Percentiles rank a stretch among this genome's conserved stretches.
Evolutionary conservation across 2,888 invertebrate genomes (phyloP).

Genomic region (Macaria notata): DNA sequence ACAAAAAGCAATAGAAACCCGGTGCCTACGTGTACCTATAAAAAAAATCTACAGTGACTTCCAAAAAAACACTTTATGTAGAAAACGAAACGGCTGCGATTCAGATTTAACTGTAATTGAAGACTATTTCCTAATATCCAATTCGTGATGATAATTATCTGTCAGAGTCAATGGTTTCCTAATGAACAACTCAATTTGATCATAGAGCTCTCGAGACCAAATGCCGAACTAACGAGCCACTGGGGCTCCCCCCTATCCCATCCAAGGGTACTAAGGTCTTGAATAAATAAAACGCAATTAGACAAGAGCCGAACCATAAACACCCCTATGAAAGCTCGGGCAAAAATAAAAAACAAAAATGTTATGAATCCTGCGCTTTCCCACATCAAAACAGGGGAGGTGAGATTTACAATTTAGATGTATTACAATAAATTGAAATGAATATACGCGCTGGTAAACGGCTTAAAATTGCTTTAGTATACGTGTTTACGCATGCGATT

Average conservation of each 20-base stretch:
- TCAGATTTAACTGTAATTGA: too few species aligned
- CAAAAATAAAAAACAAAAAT: slow-evolving; percentile 51
- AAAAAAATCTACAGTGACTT: too few species aligned
- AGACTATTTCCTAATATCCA: too few species aligned
- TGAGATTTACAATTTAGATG: slow-evolving; percentile 53
- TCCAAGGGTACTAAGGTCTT: slow-evolving; percentile 57
- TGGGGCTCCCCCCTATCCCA: slow-evolving; percentile 48
- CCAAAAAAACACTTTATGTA: too few species aligned
- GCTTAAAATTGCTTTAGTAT: slow-evolving; percentile 35
- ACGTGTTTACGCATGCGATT: slow-evolving; percentile 48
- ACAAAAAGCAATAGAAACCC: background rate
- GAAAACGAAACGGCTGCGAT: too few species aligned
- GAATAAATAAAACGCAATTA: slow-evolving; percentile 80
- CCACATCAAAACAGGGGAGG: slow-evolving; percentile 36
- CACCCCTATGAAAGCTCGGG: slow-evolving; percentile 43
- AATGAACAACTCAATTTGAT: slow-evolving; percentile 44
- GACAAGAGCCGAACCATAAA: slow-evolving; percentile 49
- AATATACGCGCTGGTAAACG: slow-evolving; percentile 35
- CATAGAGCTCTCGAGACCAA: slow-evolving; percentile 41
- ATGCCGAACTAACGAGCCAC: slow-evolving; percentile 60
- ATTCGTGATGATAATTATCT: too few species aligned
- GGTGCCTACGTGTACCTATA: too few species aligned
- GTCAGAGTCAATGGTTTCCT: slow-evolving; percentile 26
- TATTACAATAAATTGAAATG: slow-evolving; percentile 28
- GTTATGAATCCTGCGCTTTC: slow-evolving; percentile 46